A percentile compares a stretch with the other conserved stretches of the same genome.
These are phyloP conservation scores for Metridium senile DNA, from an alignment of 92 coral and sea anemone genomes.

Conservation along the genomic window DNA sequence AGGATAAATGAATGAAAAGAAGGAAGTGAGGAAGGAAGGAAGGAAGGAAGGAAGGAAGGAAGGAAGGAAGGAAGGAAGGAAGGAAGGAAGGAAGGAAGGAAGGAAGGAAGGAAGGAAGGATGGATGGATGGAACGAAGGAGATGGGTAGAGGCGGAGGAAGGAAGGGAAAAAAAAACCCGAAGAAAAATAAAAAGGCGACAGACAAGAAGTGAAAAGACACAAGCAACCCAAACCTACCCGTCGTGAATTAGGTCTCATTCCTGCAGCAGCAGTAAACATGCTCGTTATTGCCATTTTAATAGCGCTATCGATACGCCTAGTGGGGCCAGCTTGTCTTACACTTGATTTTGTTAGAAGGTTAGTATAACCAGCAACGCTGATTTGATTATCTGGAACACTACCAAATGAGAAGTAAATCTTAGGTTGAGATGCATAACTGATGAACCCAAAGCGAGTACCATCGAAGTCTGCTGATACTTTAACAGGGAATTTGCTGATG, in stretches of 20 bases:
- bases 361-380: conserved; percentile 46
- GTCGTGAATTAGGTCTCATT: conserved; percentile 29
- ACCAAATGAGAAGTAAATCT: conserved; percentile 51
- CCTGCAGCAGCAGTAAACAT: conserved; percentile 39
- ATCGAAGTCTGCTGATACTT: conserved; percentile 50
- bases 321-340: conserved; percentile 47
- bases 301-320: conserved; percentile 59
- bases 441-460: conserved; percentile 73
- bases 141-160: too few relatives aligned
- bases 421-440: conserved; percentile 56
- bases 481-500: conserved; percentile 42
- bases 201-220: too few relatives aligned
- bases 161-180: too few relatives aligned
- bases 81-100: too few relatives aligned
- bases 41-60: too few relatives aligned
- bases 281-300: conserved; percentile 30
- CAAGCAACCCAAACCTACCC: too few relatives aligned
- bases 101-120: too few relatives aligned
- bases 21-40: too few relatives aligned
- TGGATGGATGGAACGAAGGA: too few relatives aligned
- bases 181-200: too few relatives aligned
- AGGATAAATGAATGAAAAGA: too few relatives aligned
- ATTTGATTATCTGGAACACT: conserved; percentile 54
- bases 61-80: too few relatives aligned
- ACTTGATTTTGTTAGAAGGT: conserved; percentile 37